Evolutionary conservation across 1,140 invertebrate genomes (phyloP).

Genomic region (Trichonephila clavata): DNA sequence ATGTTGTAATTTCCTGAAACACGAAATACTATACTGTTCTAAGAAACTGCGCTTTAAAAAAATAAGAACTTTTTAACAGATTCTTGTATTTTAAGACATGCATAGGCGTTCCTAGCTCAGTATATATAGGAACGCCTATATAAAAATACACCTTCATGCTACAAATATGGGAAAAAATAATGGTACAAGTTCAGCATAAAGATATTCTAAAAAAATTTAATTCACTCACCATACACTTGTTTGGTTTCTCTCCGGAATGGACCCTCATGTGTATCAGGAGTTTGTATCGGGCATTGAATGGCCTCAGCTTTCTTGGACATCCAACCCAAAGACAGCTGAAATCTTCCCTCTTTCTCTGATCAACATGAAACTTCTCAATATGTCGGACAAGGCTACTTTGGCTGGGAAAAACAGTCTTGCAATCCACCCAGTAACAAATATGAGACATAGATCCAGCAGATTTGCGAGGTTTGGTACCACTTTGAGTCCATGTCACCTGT

Average conservation of each 20-base stretch:
- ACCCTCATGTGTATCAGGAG: conserved; percentile 97
- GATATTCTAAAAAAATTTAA: not conserved
- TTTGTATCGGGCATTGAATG: conserved; percentile 98
- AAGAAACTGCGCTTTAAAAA: too few species aligned
- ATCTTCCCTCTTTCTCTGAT: conserved; percentile 90
- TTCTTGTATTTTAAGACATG: too few species aligned
- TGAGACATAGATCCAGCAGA: not conserved
- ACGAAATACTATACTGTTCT: too few species aligned
- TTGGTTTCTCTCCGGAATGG: conserved; percentile 97
- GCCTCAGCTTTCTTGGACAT: conserved; percentile 90
- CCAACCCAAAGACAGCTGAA: conserved; percentile 95
- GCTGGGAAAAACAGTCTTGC: conserved; percentile 88
- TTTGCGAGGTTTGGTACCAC: not conserved
- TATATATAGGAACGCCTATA: too few species aligned
- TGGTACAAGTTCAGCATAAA: too few species aligned
- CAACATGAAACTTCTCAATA: conserved; percentile 95
- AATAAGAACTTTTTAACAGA: too few species aligned
- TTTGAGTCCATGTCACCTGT: not conserved
- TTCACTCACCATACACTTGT: conserved; percentile 93
- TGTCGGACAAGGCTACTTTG: conserved; percentile 92
- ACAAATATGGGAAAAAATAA: too few species aligned
- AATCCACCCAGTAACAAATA: conserved; percentile 91
- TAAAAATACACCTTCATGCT: too few species aligned
- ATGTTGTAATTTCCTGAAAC: too few species aligned
- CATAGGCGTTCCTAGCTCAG: too few species aligned